These are phyloP conservation scores for Drosophila saltans DNA, from an alignment of 1,140 invertebrate genomes.

Conservation along the genomic window DNA sequence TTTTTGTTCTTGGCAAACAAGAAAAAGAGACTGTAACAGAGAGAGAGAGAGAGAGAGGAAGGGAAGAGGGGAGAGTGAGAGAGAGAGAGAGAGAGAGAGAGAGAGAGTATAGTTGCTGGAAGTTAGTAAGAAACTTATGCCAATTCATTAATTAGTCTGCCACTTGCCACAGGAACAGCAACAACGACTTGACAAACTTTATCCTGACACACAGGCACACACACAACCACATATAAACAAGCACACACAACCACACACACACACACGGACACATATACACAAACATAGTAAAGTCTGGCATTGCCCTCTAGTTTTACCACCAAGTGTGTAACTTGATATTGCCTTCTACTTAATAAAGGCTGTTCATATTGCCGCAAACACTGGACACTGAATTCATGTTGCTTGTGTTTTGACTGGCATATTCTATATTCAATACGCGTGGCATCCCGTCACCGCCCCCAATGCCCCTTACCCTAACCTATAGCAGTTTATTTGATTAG, in stretches of 20 bases:
- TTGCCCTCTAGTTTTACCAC: constrained; percentile 20
- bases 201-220: constrained; percentile 24
- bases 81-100: background rate
- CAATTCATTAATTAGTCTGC: constrained; percentile 80
- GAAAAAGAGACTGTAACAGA: constrained; percentile 26
- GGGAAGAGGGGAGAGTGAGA: background rate
- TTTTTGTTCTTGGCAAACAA: constrained; percentile 12
- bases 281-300: background rate
- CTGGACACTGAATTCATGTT: constrained; percentile 28
- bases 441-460: background rate
- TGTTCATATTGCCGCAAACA: constrained; percentile 54
- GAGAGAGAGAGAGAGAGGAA: background rate
- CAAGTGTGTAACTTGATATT: constrained; percentile 73
- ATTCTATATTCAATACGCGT: constrained; percentile 63
- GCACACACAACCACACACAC: constrained; percentile 19
- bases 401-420: constrained; percentile 49
- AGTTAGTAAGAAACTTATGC: constrained; percentile 71
- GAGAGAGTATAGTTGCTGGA: background rate
- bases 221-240: constrained; percentile 24
- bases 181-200: constrained; percentile 58
- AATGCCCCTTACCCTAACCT: too few relatives aligned
- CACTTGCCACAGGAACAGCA: constrained; percentile 56
- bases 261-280: constrained; percentile 2
- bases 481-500: constrained; percentile 74
- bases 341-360: constrained; percentile 72